Evolutionary conservation across 1,140 invertebrate species (phyloP).

Genomic region (Drosophila kanapiae): DNA sequence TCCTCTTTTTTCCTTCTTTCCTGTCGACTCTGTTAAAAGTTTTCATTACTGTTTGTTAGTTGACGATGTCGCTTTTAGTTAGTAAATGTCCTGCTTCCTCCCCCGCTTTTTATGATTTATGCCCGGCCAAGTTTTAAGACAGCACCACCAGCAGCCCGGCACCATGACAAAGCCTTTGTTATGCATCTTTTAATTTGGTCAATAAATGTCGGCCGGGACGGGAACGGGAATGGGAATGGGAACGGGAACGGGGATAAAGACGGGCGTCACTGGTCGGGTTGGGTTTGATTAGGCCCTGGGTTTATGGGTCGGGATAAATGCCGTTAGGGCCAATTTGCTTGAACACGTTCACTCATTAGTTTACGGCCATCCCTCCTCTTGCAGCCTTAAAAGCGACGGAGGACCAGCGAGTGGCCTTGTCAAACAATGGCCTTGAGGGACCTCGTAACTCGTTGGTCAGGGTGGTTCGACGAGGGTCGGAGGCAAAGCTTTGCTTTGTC

Average conservation of each 20-base stretch:
- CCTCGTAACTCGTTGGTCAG: constrained; percentile 3
- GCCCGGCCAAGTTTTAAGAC: constrained; percentile 49
- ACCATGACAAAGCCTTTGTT: constrained; percentile 61
- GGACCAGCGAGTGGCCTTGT: constrained; percentile 23
- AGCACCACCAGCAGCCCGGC: constrained; percentile 18
- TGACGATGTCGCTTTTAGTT: constrained; percentile 43
- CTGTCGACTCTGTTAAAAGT: constrained; percentile 44
- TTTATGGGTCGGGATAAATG: constrained; percentile 25
- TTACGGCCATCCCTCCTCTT: background rate
- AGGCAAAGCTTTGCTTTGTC: background rate
- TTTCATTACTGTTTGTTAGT: constrained; percentile 60
- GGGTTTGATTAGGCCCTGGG: constrained; percentile 36
- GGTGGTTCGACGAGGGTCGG: background rate
- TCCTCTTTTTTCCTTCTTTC: background rate
- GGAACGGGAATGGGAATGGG: background rate
- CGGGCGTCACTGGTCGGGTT: background rate
- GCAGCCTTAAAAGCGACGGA: constrained; percentile 7
- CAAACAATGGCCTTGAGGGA: constrained; percentile 49
- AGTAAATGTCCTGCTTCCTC: constrained; percentile 24
- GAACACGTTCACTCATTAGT: constrained; percentile 62
- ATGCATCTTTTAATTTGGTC: constrained; percentile 66
- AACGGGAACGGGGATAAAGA: too few species aligned
- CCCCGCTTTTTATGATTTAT: constrained; percentile 58
- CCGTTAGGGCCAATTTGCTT: constrained; percentile 57
- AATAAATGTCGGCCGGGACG: constrained; percentile 47